Evolutionary conservation across 2,888 invertebrate genomes (phyloP), one percentile per base, ranked within the genome.

Genomic region (Cantharis rufa): DNA sequence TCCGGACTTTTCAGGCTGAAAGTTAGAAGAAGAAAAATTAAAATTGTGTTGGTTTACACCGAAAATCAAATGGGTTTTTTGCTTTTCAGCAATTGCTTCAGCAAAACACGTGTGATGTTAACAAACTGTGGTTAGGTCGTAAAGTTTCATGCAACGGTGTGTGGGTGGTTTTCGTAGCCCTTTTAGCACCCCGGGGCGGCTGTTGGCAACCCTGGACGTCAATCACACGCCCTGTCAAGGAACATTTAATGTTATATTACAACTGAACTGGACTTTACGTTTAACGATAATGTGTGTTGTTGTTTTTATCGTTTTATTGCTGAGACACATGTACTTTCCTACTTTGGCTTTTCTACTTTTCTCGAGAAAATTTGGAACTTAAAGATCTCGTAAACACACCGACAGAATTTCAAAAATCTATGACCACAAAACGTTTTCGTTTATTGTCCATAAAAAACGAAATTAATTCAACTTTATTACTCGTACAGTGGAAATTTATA

Each of bases 271-370:
- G 78, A 78, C 80, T 80, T 77, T 73, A 74, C 78, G 78, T 75
- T 75, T 82, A 81, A 81, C 81, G 81, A 79, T 81, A 81, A 81
- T 82, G 82, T 78, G 79, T 81, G 80, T 82, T 82, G 81, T 81
- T 82, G 80, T 81, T 82, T 80, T 81, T 80, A 80, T 80, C 80
- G 81, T 81, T 81, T 81, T 81, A 81, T 81, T 81, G 80, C 70
- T 32, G 69, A 73, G 72, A 81, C 82, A 81, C 75, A 77, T 81
- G 82, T 79, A 73, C 66, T 73, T 68, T 62, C 61, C 32, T 68
- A 70, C 73, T 72, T 74, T 74, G 24, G 18, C 15, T 48, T 69
- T 74, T 69, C 69, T 32, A 74, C 69, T 70, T 74, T 74, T 70
- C 70, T 74, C 63, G 15, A 62, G 74, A 63, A 66, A 32, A 74